These are phyloP conservation scores for Muntiacus muntjak DNA, from an alignment of 2,113 vertebrate species.

Conservation along the genomic window DNA sequence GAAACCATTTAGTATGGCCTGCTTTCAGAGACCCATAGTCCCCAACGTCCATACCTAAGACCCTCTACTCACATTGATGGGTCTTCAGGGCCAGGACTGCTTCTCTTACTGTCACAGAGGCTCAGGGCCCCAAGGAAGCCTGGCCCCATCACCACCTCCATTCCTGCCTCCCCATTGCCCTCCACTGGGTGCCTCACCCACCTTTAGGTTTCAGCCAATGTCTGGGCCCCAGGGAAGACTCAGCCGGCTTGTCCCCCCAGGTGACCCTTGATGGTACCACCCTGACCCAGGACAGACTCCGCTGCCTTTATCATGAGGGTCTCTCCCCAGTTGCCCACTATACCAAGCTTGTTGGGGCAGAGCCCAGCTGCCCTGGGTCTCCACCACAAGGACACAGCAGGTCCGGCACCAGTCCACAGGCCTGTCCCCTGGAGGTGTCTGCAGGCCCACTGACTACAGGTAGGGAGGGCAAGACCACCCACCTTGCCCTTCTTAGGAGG, in stretches of 20 bases:
- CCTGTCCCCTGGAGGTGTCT: background rate
- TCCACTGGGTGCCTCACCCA: background rate
- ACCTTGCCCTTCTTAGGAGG: slow-evolving; percentile 95
- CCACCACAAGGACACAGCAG: background rate
- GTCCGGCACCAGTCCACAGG: background rate
- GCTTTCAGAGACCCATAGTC: background rate
- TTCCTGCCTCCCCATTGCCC: background rate
- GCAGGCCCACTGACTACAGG: fast-evolving
- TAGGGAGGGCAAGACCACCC: slow-evolving; percentile 3
- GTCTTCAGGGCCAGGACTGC: background rate
- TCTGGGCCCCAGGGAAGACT: background rate
- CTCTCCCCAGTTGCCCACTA: background rate
- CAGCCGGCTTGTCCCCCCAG: background rate
- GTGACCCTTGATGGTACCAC: background rate
- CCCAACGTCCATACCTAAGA: background rate
- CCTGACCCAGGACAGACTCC: background rate
- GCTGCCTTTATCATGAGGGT: background rate
- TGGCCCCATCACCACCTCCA: too few species aligned
- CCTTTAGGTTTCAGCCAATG: background rate
- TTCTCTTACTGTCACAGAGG: background rate
- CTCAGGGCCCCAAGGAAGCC: background rate
- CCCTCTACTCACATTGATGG: background rate
- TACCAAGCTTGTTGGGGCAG: background rate
- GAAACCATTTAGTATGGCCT: background rate
- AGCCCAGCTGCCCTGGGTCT: background rate